These are phyloP conservation scores for Rhopalosiphum padi DNA, from an alignment of 1,140 invertebrate genomes.

Conservation along the genomic window DNA sequence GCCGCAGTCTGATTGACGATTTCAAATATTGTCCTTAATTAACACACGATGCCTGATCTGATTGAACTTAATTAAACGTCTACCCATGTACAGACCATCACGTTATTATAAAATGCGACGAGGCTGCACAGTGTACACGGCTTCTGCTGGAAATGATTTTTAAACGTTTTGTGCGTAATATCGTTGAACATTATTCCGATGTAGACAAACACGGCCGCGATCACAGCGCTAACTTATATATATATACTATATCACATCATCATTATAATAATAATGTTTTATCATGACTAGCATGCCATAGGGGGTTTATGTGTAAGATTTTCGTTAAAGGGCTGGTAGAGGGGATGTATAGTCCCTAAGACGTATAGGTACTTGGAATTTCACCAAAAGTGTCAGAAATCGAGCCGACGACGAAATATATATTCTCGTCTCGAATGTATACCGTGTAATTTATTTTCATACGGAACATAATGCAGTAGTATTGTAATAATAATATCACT, in stretches of 20 bases:
- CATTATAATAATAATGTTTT: background rate
- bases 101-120: background rate
- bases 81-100: background rate
- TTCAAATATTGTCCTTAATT: conserved; percentile 48
- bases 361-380: background rate
- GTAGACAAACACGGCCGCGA: too few relatives aligned
- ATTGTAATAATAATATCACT: background rate
- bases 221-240: too few relatives aligned
- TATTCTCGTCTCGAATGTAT: background rate
- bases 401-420: conserved; percentile 11
- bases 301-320: background rate
- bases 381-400: conserved; percentile 19
- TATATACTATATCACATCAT: too few relatives aligned
- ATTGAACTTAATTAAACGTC: conserved; percentile 53
- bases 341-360: background rate
- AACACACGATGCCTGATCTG: conserved; percentile 41
- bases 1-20: conserved; percentile 51
- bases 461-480: background rate
- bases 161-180: background rate
- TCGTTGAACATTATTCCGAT: too few relatives aligned
- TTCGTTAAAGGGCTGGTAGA: background rate
- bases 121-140: background rate
- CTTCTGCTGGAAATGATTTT: background rate
- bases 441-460: background rate
- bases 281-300: background rate